Evolutionary conservation across 2,888 invertebrate species (phyloP).

Genomic region (Nezara viridula): DNA sequence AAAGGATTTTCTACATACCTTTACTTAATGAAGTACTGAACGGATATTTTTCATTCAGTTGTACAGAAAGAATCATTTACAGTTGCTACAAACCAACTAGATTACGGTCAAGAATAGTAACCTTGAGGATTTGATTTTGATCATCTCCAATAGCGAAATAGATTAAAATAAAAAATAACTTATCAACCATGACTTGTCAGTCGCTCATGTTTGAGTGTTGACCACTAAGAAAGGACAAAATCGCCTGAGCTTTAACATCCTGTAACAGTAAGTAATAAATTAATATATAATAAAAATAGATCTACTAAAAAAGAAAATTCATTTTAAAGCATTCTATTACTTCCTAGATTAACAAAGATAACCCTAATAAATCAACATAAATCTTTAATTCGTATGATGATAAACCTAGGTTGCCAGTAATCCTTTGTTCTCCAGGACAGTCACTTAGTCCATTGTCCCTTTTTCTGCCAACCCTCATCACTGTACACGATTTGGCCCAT

Average conservation of each 20-base stretch:
- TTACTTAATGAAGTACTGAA: background rate
- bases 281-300: background rate
- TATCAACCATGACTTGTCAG: background rate
- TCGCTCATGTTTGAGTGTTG: background rate
- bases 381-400: too few relatives aligned
- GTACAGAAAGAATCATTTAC: background rate
- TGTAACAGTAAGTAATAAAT: background rate
- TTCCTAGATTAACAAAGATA: background rate
- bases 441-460: too few relatives aligned
- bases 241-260: background rate
- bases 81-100: background rate
- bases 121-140: background rate
- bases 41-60: background rate
- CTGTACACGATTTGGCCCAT: too few relatives aligned
- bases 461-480: too few relatives aligned
- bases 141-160: background rate
- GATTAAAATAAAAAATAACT: background rate
- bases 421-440: too few relatives aligned
- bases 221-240: background rate
- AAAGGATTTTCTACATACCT: slow-evolving; percentile 15
- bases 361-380: too few relatives aligned
- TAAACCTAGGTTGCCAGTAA: too few relatives aligned
- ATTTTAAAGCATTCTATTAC: background rate
- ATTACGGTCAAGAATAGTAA: background rate
- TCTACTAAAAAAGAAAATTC: background rate